phyloP scores from a whole-genome alignment of 2,113 vertebrate species.

The Sinocyclocheilus maitianheensis region DNA sequence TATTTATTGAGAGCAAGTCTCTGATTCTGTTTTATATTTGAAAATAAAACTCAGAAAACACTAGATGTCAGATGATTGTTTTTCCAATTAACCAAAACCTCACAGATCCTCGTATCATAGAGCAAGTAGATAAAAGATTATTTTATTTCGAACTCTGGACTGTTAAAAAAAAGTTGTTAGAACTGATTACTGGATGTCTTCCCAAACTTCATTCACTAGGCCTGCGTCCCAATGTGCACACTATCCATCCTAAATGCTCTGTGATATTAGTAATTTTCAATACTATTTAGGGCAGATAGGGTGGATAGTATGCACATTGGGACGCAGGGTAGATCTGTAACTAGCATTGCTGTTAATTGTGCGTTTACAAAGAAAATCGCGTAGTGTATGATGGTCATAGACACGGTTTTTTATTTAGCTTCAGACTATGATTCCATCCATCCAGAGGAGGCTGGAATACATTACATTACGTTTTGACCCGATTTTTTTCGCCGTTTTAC shows the following conservation, averaged over 20 bases:
- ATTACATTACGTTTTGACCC: no score
- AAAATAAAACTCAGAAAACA: conserved; percentile 42
- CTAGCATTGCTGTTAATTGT: neutral
- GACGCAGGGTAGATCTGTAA: neutral
- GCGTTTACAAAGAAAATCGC: no score
- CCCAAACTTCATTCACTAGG: neutral
- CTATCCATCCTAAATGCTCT: no score
- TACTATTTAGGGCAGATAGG: no score
- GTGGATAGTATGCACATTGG: no score
- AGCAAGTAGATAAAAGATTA: neutral
- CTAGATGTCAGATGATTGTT: neutral
- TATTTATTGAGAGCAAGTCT: conserved; percentile 56
- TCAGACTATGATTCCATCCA: no score
- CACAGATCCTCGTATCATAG: neutral
- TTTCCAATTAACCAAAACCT: neutral
- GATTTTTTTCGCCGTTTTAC: no score
- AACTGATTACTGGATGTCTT: neutral
- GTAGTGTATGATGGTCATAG: no score
- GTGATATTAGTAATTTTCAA: no score
- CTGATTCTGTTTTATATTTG: conserved; percentile 49
- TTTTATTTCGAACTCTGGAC: neutral
- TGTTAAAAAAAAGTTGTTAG: neutral
- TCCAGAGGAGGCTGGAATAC: no score
- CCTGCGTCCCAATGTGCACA: no score
- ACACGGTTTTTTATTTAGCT: no score